These are phyloP conservation scores for Arbacia lixula DNA, from an alignment of 53 echinoderm and acorn worm species.

Conservation along the genomic window DNA sequence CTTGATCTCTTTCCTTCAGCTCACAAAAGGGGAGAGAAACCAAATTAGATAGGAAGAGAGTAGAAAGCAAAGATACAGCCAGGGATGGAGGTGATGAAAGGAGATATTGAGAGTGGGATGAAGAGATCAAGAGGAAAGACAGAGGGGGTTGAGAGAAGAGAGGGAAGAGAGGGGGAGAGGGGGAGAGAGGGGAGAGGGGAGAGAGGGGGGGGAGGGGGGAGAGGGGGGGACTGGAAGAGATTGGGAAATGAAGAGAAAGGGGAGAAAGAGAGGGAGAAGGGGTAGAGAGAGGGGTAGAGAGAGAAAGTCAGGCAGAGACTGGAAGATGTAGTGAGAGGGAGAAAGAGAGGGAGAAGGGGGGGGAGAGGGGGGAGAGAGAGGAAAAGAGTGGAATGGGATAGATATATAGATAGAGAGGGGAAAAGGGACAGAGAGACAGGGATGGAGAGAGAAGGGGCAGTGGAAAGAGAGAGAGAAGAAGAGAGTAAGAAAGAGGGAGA, in stretches of 20 bases:
- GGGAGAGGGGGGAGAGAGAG: background rate
- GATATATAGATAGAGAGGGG: background rate
- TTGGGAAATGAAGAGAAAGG: background rate
- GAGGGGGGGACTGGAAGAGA: background rate
- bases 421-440: slow-evolving; percentile 9
- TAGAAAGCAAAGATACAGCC: background rate
- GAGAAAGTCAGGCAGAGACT: background rate
- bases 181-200: background rate
- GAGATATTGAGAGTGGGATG: background rate
- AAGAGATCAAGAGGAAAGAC: background rate
- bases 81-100: background rate
- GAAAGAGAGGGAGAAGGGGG: background rate
- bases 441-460: background rate
- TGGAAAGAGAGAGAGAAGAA: background rate
- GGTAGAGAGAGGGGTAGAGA: background rate
- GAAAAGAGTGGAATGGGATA: background rate
- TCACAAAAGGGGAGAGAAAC: background rate
- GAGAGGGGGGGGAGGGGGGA: background rate
- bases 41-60: slow-evolving; percentile 10
- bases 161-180: background rate
- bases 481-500: background rate
- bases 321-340: background rate
- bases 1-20: background rate
- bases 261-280: background rate
- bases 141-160: background rate